A percentile compares a stretch with the other conserved stretches of the same genome.
phyloP scores from a whole-genome alignment of 2,113 vertebrate genomes.

The Prochilodus magdalenae region DNA sequence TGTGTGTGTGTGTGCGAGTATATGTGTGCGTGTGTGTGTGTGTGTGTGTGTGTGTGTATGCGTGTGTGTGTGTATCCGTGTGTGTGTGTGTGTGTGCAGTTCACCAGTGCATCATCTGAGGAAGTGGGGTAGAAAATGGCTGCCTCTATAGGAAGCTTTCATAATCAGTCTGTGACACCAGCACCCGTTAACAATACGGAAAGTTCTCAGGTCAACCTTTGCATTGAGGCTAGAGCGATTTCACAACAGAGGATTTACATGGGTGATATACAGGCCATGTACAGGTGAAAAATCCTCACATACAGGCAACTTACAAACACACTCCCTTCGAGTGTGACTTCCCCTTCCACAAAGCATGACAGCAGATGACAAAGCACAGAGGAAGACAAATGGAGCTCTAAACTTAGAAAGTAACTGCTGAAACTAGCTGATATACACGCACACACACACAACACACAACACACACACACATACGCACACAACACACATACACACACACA shows the following conservation, averaged over 20 bases:
- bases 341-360: neutral
- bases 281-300: neutral
- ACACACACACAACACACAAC: conserved; percentile 4
- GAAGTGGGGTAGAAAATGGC: neutral
- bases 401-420: conserved; percentile 9
- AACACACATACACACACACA: conserved; percentile 18
- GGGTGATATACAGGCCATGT: neutral
- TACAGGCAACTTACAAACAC: neutral
- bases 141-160: neutral
- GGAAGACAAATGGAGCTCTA: neutral
- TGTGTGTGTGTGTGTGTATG: neutral
- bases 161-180: neutral
- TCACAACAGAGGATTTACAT: too few species aligned
- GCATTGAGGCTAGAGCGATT: neutral
- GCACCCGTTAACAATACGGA: neutral
- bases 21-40: too few species aligned
- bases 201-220: neutral
- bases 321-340: conserved; percentile 12
- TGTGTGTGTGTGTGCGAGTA: too few species aligned
- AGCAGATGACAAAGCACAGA: neutral
- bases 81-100: neutral
- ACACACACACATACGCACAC: conserved; percentile 37
- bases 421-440: neutral
- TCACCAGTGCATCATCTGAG: neutral
- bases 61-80: neutral